Conservation (phyloP, 2,113 vertebrate genomes). For the Hypomesus transpacificus region DNA sequence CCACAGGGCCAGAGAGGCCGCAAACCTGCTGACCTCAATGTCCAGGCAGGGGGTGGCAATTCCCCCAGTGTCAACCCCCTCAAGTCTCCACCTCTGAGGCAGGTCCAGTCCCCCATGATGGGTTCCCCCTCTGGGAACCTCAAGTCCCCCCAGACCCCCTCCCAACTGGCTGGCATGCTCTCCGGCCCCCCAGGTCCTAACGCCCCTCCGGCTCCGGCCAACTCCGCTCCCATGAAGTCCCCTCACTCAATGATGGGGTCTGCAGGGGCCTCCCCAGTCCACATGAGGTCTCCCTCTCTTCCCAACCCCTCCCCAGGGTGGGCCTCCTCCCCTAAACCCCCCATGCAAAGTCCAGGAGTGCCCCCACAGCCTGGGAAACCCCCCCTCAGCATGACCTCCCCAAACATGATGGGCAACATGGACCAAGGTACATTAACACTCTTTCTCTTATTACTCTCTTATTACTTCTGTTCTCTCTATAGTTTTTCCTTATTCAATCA, state of each 20-base stretch:
- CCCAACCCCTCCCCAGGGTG: conserved; percentile 95
- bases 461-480: no score
- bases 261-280: conserved; percentile 96
- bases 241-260: conserved; percentile 94
- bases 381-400: conserved; percentile 91
- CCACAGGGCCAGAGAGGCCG: conserved; percentile 79
- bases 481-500: no score
- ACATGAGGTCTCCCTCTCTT: conserved; percentile 98
- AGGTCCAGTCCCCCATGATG: conserved; percentile 98
- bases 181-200: conserved; percentile 82
- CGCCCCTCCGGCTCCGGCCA: conserved; percentile 79
- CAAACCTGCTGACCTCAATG: conserved; percentile 87
- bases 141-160: conserved; percentile 97
- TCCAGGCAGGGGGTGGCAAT: conserved; percentile 85
- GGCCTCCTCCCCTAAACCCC: conserved; percentile 97
- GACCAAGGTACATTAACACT: conserved; percentile 82
- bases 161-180: conserved; percentile 95
- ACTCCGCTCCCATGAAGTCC: conserved; percentile 93
- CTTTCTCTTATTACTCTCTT: background rate
- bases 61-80: conserved; percentile 96
- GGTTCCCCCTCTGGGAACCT: conserved; percentile 96
- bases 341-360: conserved; percentile 95
- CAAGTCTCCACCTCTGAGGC: conserved; percentile 94
- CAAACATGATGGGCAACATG: conserved; percentile 90
- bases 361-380: conserved; percentile 86